phyloP scores from a whole-genome alignment of 1,140 invertebrate species.

The Drosophila pandora region DNA sequence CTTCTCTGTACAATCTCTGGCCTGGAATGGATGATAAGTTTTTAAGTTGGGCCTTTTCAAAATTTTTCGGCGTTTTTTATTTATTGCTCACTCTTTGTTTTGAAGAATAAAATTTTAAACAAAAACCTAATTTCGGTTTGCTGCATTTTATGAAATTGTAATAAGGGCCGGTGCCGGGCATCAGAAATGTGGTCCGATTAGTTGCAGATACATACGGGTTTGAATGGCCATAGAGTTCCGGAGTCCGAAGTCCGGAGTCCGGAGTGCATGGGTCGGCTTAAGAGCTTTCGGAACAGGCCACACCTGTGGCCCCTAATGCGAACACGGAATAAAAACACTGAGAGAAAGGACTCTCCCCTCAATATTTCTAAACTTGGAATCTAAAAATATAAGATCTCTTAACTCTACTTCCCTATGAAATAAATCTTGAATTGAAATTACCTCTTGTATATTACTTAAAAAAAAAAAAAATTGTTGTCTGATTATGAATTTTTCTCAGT shows the following conservation, averaged over 20 bases:
- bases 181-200: conserved; percentile 17
- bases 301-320: conserved; percentile 52
- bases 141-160: conserved; percentile 61
- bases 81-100: conserved; percentile 39
- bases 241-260: background rate
- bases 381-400: too few relatives aligned
- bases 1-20: too few relatives aligned
- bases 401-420: too few relatives aligned
- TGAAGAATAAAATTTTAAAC: background rate
- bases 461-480: background rate
- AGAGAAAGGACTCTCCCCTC: background rate
- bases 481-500: conserved; percentile 9
- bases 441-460: too few relatives aligned
- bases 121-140: background rate
- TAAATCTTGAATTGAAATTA: too few relatives aligned
- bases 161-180: conserved; percentile 41
- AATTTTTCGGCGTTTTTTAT: conserved; percentile 6
- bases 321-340: conserved; percentile 5
- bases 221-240: background rate
- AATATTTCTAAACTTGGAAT: too few relatives aligned
- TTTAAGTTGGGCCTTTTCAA: too few relatives aligned
- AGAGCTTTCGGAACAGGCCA: conserved; percentile 29
- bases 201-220: conserved; percentile 1
- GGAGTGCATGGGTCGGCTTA: conserved; percentile 44
- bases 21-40: too few relatives aligned